Conservation (phyloP, 2,113 vertebrate genomes). For the Anoura caudifer region DNA sequence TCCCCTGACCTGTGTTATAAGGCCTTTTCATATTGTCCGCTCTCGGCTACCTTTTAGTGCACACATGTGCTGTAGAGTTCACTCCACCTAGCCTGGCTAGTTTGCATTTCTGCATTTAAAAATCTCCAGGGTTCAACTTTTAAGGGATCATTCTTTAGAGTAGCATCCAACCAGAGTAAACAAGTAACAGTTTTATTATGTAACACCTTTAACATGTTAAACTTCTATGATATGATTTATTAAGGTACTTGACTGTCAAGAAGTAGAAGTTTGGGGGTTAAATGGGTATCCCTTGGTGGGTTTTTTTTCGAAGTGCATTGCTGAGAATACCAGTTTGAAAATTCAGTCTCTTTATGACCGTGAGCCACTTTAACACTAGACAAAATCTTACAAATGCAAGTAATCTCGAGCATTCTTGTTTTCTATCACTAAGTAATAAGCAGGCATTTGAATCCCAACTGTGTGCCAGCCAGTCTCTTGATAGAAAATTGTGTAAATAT, state of each 20-base stretch:
- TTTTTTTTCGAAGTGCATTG: background rate
- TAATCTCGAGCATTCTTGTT: background rate
- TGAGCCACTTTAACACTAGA: background rate
- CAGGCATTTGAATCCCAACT: background rate
- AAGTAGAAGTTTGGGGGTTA: background rate
- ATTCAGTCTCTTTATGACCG: background rate
- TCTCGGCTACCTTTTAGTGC: background rate
- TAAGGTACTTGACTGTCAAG: background rate
- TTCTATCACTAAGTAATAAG: background rate
- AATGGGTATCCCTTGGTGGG: background rate
- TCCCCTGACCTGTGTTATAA: conserved; percentile 13
- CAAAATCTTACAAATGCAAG: background rate
- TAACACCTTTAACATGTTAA: conserved; percentile 6
- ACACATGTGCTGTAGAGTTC: background rate
- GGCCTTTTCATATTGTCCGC: background rate
- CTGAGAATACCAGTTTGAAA: background rate
- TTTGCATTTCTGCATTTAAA: conserved; percentile 59
- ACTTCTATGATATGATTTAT: conserved; percentile 4
- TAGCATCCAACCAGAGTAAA: conserved; percentile 57
- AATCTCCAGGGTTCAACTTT: background rate
- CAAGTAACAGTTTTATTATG: conserved; percentile 49
- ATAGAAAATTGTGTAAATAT: background rate
- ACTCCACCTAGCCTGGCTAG: background rate
- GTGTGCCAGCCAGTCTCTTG: background rate
- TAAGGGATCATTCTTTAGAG: conserved; percentile 16